Percentiles rank a stretch among this genome's conserved stretches.
phyloP scores from a whole-genome alignment of 2,797 vertebrate species.

The Eleutherodactylus coqui region DNA sequence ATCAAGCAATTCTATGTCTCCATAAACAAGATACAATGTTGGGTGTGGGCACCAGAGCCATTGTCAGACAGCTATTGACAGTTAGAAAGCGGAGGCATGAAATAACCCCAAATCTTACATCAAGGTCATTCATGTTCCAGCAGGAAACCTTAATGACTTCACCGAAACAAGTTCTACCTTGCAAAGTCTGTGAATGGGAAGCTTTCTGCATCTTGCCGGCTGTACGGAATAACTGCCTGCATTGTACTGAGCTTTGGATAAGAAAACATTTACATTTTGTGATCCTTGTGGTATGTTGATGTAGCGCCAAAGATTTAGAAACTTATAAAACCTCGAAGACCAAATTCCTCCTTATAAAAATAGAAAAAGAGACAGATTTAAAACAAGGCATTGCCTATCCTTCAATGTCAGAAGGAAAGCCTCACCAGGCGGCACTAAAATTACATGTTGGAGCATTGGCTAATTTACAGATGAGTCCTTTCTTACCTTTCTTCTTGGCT shows the following conservation, averaged over 20 bases:
- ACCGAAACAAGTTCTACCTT: slow-evolving; percentile 52
- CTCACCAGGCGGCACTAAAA: neutral
- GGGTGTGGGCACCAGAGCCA: slow-evolving; percentile 33
- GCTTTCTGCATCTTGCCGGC: slow-evolving; percentile 8
- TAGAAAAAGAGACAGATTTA: neutral
- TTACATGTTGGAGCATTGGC: neutral
- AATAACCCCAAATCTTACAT: slow-evolving; percentile 25
- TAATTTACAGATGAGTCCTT: too few species aligned
- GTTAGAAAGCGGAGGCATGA: slow-evolving; percentile 24
- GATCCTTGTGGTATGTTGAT: neutral
- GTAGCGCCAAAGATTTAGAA: neutral
- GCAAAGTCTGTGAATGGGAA: slow-evolving; percentile 20
- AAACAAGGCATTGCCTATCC: neutral
- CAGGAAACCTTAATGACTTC: slow-evolving; percentile 18
- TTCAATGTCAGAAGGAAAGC: neutral
- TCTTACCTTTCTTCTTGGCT: too few species aligned
- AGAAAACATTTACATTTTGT: slow-evolving; percentile 18
- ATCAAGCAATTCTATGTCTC: neutral
- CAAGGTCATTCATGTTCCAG: slow-evolving; percentile 47
- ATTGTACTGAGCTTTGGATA: slow-evolving; percentile 30
- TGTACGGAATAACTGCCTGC: slow-evolving; percentile 31
- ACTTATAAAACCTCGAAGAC: neutral
- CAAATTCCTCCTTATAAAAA: neutral
- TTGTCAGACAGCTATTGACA: slow-evolving; percentile 8
- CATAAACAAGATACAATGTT: slow-evolving; percentile 16